Conservation (phyloP, 2,113 vertebrate genomes). For the Castor canadensis region DNA sequence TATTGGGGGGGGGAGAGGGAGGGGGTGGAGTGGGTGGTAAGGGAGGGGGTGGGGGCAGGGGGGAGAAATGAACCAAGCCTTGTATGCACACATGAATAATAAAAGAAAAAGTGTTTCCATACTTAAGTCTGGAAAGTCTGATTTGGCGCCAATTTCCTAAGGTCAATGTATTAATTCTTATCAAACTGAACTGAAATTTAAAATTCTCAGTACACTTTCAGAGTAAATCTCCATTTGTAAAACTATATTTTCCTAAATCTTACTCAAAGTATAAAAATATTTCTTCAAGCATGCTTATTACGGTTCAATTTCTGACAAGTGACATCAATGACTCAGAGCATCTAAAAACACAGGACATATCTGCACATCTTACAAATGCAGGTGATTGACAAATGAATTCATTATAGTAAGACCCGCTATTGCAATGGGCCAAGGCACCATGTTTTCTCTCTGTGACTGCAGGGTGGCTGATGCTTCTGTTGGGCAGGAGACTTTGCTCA, state of each 20-base stretch:
- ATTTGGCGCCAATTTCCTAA: neutral
- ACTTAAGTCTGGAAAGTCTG: neutral
- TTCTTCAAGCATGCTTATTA: neutral
- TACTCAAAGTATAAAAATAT: neutral
- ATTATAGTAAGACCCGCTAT: accelerated
- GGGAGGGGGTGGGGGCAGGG: no score
- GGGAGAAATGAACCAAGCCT: no score
- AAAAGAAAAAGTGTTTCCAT: no score
- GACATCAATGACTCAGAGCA: neutral
- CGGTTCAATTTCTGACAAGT: neutral
- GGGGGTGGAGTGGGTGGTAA: no score
- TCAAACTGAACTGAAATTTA: neutral
- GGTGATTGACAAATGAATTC: neutral
- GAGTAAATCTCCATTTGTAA: neutral
- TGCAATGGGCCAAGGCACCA: accelerated
- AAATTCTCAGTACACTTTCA: neutral
- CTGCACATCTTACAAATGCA: accelerated
- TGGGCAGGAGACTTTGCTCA: no score
- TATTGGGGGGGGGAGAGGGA: no score
- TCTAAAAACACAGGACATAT: neutral
- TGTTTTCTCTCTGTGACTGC: accelerated
- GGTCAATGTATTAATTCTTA: neutral
- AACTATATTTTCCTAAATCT: neutral
- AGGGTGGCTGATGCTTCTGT: neutral
- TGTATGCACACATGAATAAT: no score